A percentile compares a stretch with the other conserved stretches of the same genome.
Conservation (phyloP, 2,113 vertebrate species). For the Antechinus stuartii region DNA sequence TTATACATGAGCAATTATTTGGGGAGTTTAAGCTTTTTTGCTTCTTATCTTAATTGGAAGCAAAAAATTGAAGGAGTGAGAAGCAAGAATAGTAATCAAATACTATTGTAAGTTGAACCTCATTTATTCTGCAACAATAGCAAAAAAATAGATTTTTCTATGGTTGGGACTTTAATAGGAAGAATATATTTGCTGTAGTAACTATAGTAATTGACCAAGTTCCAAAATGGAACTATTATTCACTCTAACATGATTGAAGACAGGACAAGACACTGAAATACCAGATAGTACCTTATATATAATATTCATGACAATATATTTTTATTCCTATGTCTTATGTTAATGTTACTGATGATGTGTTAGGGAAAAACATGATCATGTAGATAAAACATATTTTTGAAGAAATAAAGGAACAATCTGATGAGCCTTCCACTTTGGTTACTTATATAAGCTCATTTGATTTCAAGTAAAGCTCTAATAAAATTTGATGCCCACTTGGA, state of each 20-base stretch:
- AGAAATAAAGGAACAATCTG: neutral
- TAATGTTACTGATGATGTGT: neutral
- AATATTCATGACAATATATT: neutral
- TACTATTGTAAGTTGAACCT: constrained; percentile 43
- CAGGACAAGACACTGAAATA: neutral
- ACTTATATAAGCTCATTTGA: neutral
- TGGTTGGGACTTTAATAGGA: neutral
- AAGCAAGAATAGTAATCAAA: constrained; percentile 29
- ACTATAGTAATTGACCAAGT: neutral
- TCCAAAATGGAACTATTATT: neutral
- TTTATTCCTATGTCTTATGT: neutral
- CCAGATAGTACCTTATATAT: neutral
- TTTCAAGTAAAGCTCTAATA: neutral
- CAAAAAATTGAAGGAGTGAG: constrained; percentile 27
- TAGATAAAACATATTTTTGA: neutral
- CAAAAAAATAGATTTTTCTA: constrained; percentile 36
- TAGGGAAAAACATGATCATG: neutral
- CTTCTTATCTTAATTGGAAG: constrained; percentile 35
- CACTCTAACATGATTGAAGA: neutral
- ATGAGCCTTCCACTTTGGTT: neutral
- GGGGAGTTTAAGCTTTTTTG: constrained; percentile 36
- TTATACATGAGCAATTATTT: constrained; percentile 12
- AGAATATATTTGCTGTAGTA: neutral
- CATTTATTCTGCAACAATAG: constrained; percentile 16
- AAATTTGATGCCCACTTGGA: neutral